Percentiles rank a stretch among this genome's conserved stretches.
Conservation (phyloP, 1,140 invertebrate species). For the Oreohelix idahoensis region DNA sequence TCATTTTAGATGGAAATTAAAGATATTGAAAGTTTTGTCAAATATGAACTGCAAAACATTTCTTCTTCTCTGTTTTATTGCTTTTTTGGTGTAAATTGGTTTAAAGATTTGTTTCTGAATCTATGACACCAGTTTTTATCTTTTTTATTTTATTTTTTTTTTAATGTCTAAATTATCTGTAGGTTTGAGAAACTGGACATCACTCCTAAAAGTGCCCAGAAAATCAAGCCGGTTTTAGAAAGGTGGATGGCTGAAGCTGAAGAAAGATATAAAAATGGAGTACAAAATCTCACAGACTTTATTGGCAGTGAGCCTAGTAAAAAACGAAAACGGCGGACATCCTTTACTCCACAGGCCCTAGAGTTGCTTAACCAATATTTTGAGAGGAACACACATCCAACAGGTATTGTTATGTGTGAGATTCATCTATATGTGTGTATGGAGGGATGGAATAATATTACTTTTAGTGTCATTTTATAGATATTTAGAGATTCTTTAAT, state of each 20-base stretch:
- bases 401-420: conserved; percentile 79
- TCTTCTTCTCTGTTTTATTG: no score
- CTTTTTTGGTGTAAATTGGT: no score
- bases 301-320: conserved; percentile 96
- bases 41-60: no score
- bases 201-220: conserved; percentile 98
- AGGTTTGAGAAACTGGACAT: conserved; percentile 99
- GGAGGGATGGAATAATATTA: no score
- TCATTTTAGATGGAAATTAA: no score
- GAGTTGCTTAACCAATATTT: conserved; percentile 96
- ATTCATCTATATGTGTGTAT: no score
- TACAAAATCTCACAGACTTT: conserved; percentile 91
- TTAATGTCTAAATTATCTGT: conserved; percentile 40
- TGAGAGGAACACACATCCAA: conserved; percentile 96
- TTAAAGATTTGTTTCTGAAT: no score
- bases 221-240: conserved; percentile 98
- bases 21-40: no score
- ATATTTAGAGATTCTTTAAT: no score
- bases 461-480: no score
- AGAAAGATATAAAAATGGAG: conserved; percentile 76
- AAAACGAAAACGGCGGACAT: conserved; percentile 95
- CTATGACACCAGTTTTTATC: no score
- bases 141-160: neutral
- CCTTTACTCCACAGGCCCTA: conserved; percentile 95
- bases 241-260: conserved; percentile 96